These are phyloP conservation scores for Hesperia comma DNA, from an alignment of 2,888 invertebrate genomes.

Conservation along the genomic window DNA sequence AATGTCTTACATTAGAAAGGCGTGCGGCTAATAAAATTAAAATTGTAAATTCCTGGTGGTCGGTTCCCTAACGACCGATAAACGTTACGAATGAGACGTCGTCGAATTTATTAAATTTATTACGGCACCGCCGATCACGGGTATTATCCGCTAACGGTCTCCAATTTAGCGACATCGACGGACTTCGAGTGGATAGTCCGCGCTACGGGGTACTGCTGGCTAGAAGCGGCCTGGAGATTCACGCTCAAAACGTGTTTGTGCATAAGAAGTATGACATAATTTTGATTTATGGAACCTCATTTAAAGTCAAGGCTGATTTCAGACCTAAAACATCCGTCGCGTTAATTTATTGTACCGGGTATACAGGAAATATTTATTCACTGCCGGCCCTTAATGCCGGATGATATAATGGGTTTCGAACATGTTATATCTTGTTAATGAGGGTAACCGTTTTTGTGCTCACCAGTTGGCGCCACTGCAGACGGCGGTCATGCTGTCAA, in stretches of 20 bases:
- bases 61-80: slow-evolving; percentile 52
- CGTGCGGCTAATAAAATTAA: slow-evolving; percentile 38
- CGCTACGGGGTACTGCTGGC: not conserved
- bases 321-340: not conserved
- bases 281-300: slow-evolving; percentile 23
- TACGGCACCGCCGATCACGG: slow-evolving; percentile 57
- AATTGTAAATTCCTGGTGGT: slow-evolving; percentile 39
- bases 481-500: too few relatives aligned
- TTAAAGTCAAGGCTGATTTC: slow-evolving; percentile 5
- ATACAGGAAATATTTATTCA: slow-evolving; percentile 1
- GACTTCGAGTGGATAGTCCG: slow-evolving; percentile 40
- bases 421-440: slow-evolving; percentile 32
- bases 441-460: too few relatives aligned
- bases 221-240: slow-evolving; percentile 11
- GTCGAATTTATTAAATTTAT: slow-evolving; percentile 69
- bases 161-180: slow-evolving; percentile 63
- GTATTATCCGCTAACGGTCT: slow-evolving; percentile 66
- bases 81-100: slow-evolving; percentile 64
- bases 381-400: slow-evolving; percentile 31
- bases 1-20: slow-evolving; percentile 29
- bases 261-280: too few relatives aligned
- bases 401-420: slow-evolving; percentile 36
- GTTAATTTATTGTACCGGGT: slow-evolving; percentile 6
- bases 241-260: too few relatives aligned
- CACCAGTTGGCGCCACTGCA: too few relatives aligned